Base-by-base conservation (phyloP, 2,113 vertebrate species). In the Lasiurus cinereus region DNA sequence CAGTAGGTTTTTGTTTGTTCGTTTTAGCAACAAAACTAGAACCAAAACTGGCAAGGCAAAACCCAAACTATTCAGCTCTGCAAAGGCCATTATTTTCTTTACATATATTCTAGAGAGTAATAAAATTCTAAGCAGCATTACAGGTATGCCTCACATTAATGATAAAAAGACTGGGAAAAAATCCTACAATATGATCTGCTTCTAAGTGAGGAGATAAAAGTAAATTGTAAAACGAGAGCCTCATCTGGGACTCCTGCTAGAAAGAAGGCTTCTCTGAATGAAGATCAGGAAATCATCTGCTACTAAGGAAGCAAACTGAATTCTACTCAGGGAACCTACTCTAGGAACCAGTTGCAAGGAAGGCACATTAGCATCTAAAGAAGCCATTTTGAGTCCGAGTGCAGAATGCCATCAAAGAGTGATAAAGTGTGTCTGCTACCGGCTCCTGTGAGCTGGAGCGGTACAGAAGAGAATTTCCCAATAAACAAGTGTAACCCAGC, bases 351-450 rank as follows among this genome's bases (percentile, higher is more conserved):
- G 85, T 84, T 73, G 83, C 78, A 46, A 89, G 94, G 48, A 83
- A 97, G 94, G 97, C 29, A 52, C n/a, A 96, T 98, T 97, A 98
- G 93, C 96, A 97, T 98, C 97, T 97, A 96, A 97, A 97, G 93
- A 97, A 94, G 56, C 78, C 69, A 50, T 83, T 96, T 95, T 59
- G 94, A 97, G 89, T 94, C 87, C 91, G 78, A 89, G 77, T 86
- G 93, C 91, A 96, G 85, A 62, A 91, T 82, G 84, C 64, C 95
- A 97, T 91, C 27, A 85, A 96, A 97, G 78, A 97, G 96, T 85
- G 83, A 86, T 95, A 95, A 84, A 96, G 96, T 97, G 96, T 96
- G 95, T 84, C 95, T 93, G 83, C 72, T 95, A 88, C 70, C 96
- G 67, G 62, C 90, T 96, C 67, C 66, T 94, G 18, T 88, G 94